Base-by-base conservation (phyloP, 1,140 invertebrate species). In the Aphaenogaster ashmeadi region DNA sequence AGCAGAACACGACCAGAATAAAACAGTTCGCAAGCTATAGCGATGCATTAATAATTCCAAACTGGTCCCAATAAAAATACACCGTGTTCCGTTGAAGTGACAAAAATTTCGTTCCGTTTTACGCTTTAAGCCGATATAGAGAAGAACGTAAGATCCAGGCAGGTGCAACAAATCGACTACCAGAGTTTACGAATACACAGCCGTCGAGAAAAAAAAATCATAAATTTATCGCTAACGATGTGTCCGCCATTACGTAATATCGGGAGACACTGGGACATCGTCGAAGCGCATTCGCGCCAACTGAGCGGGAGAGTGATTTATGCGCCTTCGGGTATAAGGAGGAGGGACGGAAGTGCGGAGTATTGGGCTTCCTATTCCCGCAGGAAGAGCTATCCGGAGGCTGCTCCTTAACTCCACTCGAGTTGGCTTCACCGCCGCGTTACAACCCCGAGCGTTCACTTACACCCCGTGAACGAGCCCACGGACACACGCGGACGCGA, bases 311-410 rank as follows among this genome's bases (percentile, higher is more conserved):
- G 74, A 89, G 80, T 91, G 92, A 95, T 95, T 95, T 95, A 95
- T 94, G 94, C 93, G 91, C 84, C 90, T 92, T 93, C 89, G 89
- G 89, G 87, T 86, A 64, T 87, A 91, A 89, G 92, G 90, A 91
- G 89, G 83, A 77, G 80, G 69, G 92, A 83, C 89, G 94, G 94
- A 95, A 94, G 93, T 92, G 75, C 88, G 90, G 92, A 87, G 91
- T 95, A 94, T 95, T 93, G 93, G 93, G 91, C 92, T 93, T 93
- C 80, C 91, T 87, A 92, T 93, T 93, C 93, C 94, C 93, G 81
- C 47, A 92, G 91, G 93, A 93, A 92, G 81, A 90, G 71, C 87
- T 64, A 87, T 89, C 88, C 89, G 58, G 79, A 52, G 69, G 27
- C 72, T 85, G 79, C 91, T 89, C 87, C 86, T 91, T 94, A 92